Evolutionary conservation across 2,888 invertebrate genomes (phyloP).

Genomic region (Tachina lurida): DNA sequence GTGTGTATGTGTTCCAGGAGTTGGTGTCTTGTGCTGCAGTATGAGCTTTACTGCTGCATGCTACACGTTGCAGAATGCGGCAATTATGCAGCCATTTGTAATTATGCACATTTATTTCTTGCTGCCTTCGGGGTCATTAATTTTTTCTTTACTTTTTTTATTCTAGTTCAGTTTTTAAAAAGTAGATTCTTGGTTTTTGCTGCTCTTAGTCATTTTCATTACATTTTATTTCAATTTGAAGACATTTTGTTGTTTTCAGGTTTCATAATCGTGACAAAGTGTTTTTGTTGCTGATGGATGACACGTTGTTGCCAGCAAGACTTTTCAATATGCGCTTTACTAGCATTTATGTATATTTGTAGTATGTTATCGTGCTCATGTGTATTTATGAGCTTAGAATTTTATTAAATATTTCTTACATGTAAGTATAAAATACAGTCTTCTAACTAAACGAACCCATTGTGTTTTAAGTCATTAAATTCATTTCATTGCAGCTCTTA

Average conservation of each 20-base stretch:
- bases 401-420: constrained; percentile 28
- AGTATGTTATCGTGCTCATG: constrained; percentile 67
- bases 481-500: constrained; percentile 42
- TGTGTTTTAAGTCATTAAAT: constrained; percentile 24
- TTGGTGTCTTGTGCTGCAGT: constrained; percentile 14
- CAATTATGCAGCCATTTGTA: constrained; percentile 67
- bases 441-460: constrained; percentile 6
- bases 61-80: constrained; percentile 48
- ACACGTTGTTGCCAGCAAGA: constrained; percentile 19
- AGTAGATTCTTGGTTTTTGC: background rate
- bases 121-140: constrained; percentile 60
- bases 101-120: constrained; percentile 65
- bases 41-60: constrained; percentile 21
- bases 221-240: constrained; percentile 15
- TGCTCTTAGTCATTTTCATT: constrained; percentile 37
- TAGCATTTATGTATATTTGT: background rate
- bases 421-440: constrained; percentile 1
- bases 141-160: constrained; percentile 36
- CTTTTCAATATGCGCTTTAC: constrained; percentile 51
- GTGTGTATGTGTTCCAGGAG: background rate
- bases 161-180: constrained; percentile 23
- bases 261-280: constrained; percentile 64
- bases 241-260: constrained; percentile 22
- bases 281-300: constrained; percentile 8
- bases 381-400: constrained; percentile 66